A percentile compares a stretch with the other conserved stretches of the same genome.
These are phyloP conservation scores for Drosophila stalkeri DNA, from an alignment of 2,888 invertebrate species.

Conservation along the genomic window DNA sequence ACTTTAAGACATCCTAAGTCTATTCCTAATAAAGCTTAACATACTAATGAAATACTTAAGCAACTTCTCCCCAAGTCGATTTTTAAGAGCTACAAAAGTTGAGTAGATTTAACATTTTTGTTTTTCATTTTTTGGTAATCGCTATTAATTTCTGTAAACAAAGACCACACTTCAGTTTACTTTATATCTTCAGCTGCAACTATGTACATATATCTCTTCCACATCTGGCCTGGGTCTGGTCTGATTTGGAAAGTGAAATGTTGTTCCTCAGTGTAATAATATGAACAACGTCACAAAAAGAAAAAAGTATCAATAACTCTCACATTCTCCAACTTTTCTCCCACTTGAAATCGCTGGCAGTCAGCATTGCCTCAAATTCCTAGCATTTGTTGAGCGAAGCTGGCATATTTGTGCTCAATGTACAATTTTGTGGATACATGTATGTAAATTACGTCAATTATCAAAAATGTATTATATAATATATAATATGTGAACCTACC, in stretches of 20 bases:
- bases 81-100: too few relatives aligned
- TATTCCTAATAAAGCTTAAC: too few relatives aligned
- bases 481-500: too few relatives aligned
- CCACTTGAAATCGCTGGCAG: slow-evolving; percentile 5
- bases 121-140: too few relatives aligned
- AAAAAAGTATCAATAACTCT: slow-evolving; percentile 3
- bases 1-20: too few relatives aligned
- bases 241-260: slow-evolving; percentile 8
- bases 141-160: too few relatives aligned
- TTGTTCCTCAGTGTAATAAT: neutral
- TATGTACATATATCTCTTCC: slow-evolving; percentile 3
- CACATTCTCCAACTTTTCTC: slow-evolving; percentile 14
- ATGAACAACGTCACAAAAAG: neutral
- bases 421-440: neutral
- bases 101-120: too few relatives aligned
- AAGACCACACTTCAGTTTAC: neutral
- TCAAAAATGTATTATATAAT: too few relatives aligned
- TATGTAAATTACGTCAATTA: too few relatives aligned
- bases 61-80: too few relatives aligned
- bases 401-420: slow-evolving; percentile 7
- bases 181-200: neutral
- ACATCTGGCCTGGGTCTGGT: neutral
- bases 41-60: too few relatives aligned
- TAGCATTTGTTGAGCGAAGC: neutral
- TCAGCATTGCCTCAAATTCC: slow-evolving; percentile 8